Evolutionary conservation across 2,113 vertebrate genomes (phyloP).

Genomic region (Ascaphus truei): DNA sequence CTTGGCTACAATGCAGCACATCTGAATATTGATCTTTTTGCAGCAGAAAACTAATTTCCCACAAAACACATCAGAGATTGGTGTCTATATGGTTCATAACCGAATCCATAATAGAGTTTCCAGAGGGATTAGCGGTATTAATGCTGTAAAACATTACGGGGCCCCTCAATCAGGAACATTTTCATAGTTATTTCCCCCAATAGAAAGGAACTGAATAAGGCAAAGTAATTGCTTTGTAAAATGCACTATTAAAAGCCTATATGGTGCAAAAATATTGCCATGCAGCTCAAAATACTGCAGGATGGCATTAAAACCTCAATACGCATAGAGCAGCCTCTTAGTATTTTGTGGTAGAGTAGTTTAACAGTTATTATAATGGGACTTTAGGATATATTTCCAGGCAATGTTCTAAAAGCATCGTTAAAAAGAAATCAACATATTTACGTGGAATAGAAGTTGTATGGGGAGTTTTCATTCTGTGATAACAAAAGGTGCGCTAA

Average conservation of each 20-base stretch:
- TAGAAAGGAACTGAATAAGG: neutral
- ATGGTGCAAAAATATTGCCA: neutral
- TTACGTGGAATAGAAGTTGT: neutral
- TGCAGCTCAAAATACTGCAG: neutral
- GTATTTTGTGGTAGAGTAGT: neutral
- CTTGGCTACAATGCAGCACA: slow-evolving; percentile 10
- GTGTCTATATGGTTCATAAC: slow-evolving; percentile 21
- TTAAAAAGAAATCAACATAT: neutral
- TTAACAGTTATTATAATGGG: neutral
- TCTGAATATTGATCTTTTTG: slow-evolving; percentile 33
- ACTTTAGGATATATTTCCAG: neutral
- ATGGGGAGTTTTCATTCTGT: neutral
- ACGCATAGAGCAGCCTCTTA: neutral
- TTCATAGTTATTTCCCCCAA: neutral
- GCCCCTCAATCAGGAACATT: neutral
- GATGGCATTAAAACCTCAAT: neutral
- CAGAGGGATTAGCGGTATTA: slow-evolving; percentile 5
- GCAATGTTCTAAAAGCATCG: neutral
- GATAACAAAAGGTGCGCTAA: neutral
- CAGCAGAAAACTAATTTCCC: slow-evolving; percentile 31
- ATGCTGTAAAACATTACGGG: neutral
- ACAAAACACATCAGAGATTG: slow-evolving; percentile 17
- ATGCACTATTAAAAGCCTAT: neutral
- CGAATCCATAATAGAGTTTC: slow-evolving; percentile 11
- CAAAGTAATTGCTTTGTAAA: neutral